Percentiles rank a stretch among this genome's conserved stretches.
phyloP scores from a whole-genome alignment of 2,113 vertebrate genomes.

The Reinhardtius hippoglossoides region DNA sequence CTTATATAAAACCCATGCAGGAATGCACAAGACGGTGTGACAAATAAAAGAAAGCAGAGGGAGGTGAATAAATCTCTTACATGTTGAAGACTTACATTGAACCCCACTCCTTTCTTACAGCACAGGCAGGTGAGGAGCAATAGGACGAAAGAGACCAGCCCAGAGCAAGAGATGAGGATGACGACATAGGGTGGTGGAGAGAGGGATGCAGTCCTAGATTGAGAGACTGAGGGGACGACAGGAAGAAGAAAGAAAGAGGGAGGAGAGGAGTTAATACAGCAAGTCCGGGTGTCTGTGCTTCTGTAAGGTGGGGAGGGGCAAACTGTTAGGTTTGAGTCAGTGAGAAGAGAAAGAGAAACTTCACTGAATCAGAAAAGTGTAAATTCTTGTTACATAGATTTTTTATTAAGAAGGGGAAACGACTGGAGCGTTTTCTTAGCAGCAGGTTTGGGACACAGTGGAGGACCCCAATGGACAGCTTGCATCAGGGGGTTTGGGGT shows the following conservation, averaged over 20 bases:
- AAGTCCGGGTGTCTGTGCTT: background rate
- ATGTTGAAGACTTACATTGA: conserved; percentile 88
- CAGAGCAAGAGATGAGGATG: conserved; percentile 93
- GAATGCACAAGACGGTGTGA: conserved; percentile 42
- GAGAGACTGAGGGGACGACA: conserved; percentile 74
- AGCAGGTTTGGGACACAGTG: conserved; percentile 69
- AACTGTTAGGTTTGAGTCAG: conserved; percentile 60
- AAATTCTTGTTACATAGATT: conserved; percentile 58
- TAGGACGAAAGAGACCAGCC: conserved; percentile 91
- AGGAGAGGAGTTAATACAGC: conserved; percentile 33
- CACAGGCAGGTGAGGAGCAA: conserved; percentile 94
- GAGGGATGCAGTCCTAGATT: conserved; percentile 84
- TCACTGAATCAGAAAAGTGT: conserved; percentile 62
- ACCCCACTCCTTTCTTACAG: conserved; percentile 92
- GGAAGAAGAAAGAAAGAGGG: conserved; percentile 39
- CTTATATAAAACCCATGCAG: background rate
- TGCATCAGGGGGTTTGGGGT: conserved; percentile 75
- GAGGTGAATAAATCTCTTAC: conserved; percentile 71
- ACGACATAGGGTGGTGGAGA: conserved; percentile 92
- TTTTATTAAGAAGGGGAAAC: conserved; percentile 37
- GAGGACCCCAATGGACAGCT: conserved; percentile 79
- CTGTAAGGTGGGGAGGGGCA: conserved; percentile 15
- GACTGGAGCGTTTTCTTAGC: conserved; percentile 72
- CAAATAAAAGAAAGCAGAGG: conserved; percentile 41
- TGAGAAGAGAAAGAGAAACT: conserved; percentile 60